Conservation (phyloP, 2,888 invertebrate genomes). For the Hartigia nigra region DNA sequence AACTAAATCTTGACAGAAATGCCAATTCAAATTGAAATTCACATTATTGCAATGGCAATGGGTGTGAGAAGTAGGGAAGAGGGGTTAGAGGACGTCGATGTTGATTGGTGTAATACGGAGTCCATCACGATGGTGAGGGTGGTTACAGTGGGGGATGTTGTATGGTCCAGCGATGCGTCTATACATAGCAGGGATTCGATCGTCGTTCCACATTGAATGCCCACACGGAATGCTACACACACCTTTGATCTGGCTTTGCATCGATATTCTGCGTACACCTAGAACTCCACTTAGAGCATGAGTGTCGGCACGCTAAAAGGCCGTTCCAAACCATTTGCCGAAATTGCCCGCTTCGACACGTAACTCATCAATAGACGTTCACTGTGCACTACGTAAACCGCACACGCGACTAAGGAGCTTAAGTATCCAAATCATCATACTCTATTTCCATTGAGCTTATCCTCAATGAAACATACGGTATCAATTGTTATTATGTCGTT, state of each 20-base stretch:
- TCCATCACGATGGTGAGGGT: not conserved
- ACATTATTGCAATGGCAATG: not conserved
- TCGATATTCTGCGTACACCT: not conserved
- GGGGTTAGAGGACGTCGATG: not conserved
- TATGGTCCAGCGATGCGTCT: not conserved
- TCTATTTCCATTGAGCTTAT: not conserved
- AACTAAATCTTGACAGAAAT: not conserved
- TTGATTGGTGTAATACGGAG: not conserved
- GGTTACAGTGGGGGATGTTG: not conserved
- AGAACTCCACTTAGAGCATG: not conserved
- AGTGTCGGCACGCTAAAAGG: not conserved
- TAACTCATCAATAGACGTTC: slow-evolving; percentile 31
- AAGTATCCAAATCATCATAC: not conserved
- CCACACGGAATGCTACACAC: not conserved
- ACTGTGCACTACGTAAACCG: not conserved
- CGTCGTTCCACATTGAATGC: not conserved
- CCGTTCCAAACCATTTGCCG: slow-evolving; percentile 33
- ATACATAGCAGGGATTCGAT: not conserved
- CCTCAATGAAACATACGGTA: not conserved
- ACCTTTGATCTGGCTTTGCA: not conserved
- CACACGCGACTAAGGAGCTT: not conserved
- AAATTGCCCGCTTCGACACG: slow-evolving; percentile 30
- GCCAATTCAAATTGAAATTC: not conserved
- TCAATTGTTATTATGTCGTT: not conserved
- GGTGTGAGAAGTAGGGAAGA: not conserved